Percentiles rank a stretch among this genome's conserved stretches.
phyloP scores from a whole-genome alignment of 2,113 vertebrate species.

The Sardina pilchardus region DNA sequence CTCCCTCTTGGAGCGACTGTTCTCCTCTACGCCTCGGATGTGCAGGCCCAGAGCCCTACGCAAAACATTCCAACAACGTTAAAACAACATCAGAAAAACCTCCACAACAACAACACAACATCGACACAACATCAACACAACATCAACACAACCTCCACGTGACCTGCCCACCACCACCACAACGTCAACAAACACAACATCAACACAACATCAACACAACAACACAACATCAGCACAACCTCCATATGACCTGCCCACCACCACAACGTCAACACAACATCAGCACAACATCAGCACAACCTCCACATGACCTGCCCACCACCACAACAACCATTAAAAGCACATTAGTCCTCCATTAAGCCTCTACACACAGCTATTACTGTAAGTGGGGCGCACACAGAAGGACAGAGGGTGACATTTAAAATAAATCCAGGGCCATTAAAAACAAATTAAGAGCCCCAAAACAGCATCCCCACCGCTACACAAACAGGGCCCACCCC shows the following conservation, averaged over 20 bases:
- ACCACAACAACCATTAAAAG: background rate
- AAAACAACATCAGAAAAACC: background rate
- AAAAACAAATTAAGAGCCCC: background rate
- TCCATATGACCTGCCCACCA: background rate
- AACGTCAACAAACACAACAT: too few species aligned
- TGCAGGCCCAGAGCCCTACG: constrained; percentile 85
- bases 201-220: background rate
- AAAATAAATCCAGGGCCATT: background rate
- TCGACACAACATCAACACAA: background rate
- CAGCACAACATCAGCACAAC: background rate
- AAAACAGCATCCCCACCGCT: background rate
- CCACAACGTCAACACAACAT: background rate
- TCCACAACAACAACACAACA: background rate
- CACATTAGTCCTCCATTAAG: background rate
- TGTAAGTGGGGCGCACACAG: background rate
- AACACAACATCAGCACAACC: background rate
- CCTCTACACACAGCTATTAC: background rate
- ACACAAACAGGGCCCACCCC: background rate
- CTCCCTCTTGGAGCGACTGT: constrained; percentile 86
- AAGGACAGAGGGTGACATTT: background rate
- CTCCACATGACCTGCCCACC: background rate
- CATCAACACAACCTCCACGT: background rate
- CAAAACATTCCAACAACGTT: background rate
- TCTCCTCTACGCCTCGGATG: constrained; percentile 90
- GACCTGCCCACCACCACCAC: background rate